Conservation (phyloP, 2,113 vertebrate genomes). For the Clarias macrocephalus region DNA sequence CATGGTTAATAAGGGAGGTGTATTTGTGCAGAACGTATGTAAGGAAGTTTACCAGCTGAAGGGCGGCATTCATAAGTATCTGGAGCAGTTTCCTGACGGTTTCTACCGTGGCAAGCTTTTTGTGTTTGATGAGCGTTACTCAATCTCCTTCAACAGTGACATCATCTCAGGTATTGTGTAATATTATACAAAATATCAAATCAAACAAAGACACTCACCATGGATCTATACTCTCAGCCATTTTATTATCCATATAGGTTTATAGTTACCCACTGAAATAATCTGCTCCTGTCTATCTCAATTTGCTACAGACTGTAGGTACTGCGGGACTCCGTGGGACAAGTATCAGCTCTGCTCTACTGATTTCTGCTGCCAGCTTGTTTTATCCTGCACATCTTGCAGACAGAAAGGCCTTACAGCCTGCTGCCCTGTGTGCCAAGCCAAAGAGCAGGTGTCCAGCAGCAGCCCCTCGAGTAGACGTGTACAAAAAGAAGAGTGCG, state of each 20-base stretch:
- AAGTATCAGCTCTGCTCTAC: slow-evolving; percentile 89
- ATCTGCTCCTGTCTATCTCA: neutral
- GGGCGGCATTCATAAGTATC: slow-evolving; percentile 95
- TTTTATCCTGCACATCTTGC: slow-evolving; percentile 84
- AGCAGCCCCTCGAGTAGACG: slow-evolving; percentile 13
- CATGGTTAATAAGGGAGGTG: neutral
- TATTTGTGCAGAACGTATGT: slow-evolving; percentile 80
- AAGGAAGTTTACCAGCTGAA: slow-evolving; percentile 93
- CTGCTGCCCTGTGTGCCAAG: slow-evolving; percentile 85
- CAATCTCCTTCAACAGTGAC: slow-evolving; percentile 84
- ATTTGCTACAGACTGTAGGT: slow-evolving; percentile 81
- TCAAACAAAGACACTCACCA: no score
- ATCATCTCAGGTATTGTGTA: slow-evolving; percentile 82
- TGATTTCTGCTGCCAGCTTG: slow-evolving; percentile 85
- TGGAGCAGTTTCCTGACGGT: slow-evolving; percentile 90
- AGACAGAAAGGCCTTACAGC: slow-evolving; percentile 78
- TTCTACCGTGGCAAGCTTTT: slow-evolving; percentile 96
- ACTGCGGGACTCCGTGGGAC: slow-evolving; percentile 87
- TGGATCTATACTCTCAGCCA: neutral
- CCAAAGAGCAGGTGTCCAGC: slow-evolving; percentile 69
- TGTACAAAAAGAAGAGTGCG: slow-evolving; percentile 84
- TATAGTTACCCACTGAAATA: neutral
- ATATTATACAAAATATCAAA: neutral
- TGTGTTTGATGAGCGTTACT: slow-evolving; percentile 94
- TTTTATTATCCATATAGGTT: neutral